Conservation (phyloP, 2,888 invertebrate genomes). For the Entomobrya proxima region DNA sequence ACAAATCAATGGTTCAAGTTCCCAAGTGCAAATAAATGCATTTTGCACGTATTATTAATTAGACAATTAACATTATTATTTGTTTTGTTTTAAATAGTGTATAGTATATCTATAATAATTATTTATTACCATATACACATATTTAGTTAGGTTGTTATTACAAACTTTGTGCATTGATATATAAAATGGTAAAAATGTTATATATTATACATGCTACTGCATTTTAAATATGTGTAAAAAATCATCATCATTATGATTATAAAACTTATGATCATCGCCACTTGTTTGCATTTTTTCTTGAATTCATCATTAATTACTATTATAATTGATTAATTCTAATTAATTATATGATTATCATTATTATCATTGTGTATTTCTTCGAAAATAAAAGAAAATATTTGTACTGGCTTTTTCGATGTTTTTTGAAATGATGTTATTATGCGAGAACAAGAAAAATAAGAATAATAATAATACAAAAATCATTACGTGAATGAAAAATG, state of each 20-base stretch:
- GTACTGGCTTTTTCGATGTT: slow-evolving; percentile 69
- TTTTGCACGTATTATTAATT: slow-evolving; percentile 64
- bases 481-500: slow-evolving; percentile 58
- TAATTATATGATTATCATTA: slow-evolving; percentile 27
- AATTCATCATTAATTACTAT: background rate
- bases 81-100: slow-evolving; percentile 58
- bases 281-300: slow-evolving; percentile 40
- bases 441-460: slow-evolving; percentile 50
- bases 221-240: slow-evolving; percentile 23
- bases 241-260: slow-evolving; percentile 26
- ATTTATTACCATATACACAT: slow-evolving; percentile 24
- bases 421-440: slow-evolving; percentile 38
- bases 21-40: slow-evolving; percentile 73
- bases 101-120: slow-evolving; percentile 5
- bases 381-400: slow-evolving; percentile 61
- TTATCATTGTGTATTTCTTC: slow-evolving; percentile 30
- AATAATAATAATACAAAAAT: slow-evolving; percentile 53
- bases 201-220: slow-evolving; percentile 13
- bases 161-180: slow-evolving; percentile 32
- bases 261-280: slow-evolving; percentile 18
- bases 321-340: slow-evolving; percentile 10
- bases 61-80: slow-evolving; percentile 61
- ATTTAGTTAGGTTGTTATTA: slow-evolving; percentile 9
- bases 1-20: slow-evolving; percentile 76
- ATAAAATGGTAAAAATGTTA: slow-evolving; percentile 41